Evolutionary conservation across 2,888 invertebrate species (phyloP), one percentile per base, ranked within the genome.

Genomic region (Cephus nigrinus): DNA sequence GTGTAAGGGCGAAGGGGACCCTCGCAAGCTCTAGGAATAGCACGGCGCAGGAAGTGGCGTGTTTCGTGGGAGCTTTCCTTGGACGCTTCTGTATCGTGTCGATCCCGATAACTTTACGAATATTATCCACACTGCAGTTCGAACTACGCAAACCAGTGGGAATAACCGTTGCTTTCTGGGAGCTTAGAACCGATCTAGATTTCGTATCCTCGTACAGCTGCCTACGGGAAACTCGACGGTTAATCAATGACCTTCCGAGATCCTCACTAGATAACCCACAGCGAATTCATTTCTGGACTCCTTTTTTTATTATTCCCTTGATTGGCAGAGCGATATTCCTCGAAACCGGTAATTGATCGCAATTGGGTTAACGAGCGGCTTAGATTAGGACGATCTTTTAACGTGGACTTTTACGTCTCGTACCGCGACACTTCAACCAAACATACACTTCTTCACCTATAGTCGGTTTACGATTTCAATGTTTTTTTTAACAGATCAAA

Each of bases 21-120:
- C 23, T 55, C 55, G 71, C 32, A 33, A 71, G 71, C 71, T 71
- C 71, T 71, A 71, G 71, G 71, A 71, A 71, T 71, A 71, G 71
- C 31, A 71, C 71, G 23, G 71, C 71, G 33, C 71, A 71, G 71
- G 71, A 71, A 71, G 71, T 32, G 71, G 71, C 71, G 71, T 71
- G 71, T 23, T 71, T 15, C 71, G 71, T 31, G 31, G 71, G 71
- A 33, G 71, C 71, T 71, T 71, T 71, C 71, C 31, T 71, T 32
- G 32, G 71, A 71, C 32, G 71, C 71, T 12, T 71, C 55, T 31
- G 71, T 71, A 33, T 33, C 71, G 71, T 71, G 71, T 71, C 71
- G 12, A 71, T 71, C 32, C 33, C 32, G 71, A 71, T 71, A 69
- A 69, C 69, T 32, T 11, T 33, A 71, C 55, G 55, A 55, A 55